These are phyloP conservation scores for Andrena praecox DNA, from an alignment of 2,888 invertebrate genomes.

Conservation along the genomic window DNA sequence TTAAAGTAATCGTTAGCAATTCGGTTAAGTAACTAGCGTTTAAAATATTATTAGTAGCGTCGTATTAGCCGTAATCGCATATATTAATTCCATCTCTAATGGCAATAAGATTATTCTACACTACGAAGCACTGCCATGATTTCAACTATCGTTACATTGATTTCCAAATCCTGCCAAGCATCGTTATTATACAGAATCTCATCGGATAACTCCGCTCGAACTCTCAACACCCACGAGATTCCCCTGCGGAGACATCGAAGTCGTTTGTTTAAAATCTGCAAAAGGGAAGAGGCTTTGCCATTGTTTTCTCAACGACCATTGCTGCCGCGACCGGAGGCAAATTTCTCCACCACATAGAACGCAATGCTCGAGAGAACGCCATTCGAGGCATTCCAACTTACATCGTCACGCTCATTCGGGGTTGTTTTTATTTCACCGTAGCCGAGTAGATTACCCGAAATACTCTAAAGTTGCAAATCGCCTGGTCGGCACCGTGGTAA, in stretches of 20 bases:
- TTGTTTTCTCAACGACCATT: slow-evolving; percentile 40
- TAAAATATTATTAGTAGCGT: slow-evolving; percentile 46
- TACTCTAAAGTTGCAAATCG: too few relatives aligned
- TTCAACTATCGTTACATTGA: slow-evolving; percentile 77
- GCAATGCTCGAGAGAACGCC: slow-evolving; percentile 3
- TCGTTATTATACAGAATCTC: slow-evolving; percentile 39
- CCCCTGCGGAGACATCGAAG: not conserved
- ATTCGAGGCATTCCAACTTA: slow-evolving; percentile 7
- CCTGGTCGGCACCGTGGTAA: too few relatives aligned
- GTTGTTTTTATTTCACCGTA: not conserved
- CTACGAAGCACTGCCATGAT: slow-evolving; percentile 83
- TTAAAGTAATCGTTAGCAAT: slow-evolving; percentile 33
- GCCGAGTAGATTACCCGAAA: too few relatives aligned
- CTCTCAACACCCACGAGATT: not conserved
- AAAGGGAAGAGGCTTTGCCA: slow-evolving; percentile 6
- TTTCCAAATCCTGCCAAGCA: slow-evolving; percentile 72
- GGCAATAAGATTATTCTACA: slow-evolving; percentile 79
- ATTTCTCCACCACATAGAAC: slow-evolving; percentile 8
- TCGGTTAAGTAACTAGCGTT: slow-evolving; percentile 46
- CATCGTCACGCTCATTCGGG: not conserved
- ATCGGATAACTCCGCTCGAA: not conserved
- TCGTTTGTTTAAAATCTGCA: too few relatives aligned
- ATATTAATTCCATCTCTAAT: slow-evolving; percentile 68
- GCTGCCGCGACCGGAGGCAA: not conserved
- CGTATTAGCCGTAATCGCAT: slow-evolving; percentile 43